These are phyloP conservation scores for Cactoblastis cactorum DNA, from an alignment of 2,888 invertebrate species.

Conservation along the genomic window DNA sequence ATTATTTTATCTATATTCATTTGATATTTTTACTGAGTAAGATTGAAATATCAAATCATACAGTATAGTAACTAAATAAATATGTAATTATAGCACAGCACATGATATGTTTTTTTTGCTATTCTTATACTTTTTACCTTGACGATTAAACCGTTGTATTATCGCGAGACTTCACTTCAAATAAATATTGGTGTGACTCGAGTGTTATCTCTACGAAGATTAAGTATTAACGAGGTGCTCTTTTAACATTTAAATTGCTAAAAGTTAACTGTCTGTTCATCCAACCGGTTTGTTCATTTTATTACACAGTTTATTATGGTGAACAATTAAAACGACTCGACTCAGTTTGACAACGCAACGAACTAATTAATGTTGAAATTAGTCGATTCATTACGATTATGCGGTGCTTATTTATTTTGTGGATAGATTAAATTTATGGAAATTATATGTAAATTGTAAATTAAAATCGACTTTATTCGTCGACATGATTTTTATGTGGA, in stretches of 20 bases:
- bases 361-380: conserved; percentile 30
- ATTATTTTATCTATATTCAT: too few species aligned
- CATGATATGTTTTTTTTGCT: too few species aligned
- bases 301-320: conserved; percentile 47
- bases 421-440: neutral
- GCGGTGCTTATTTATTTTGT: conserved; percentile 2
- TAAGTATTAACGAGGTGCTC: conserved; percentile 20
- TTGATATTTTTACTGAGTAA: too few species aligned
- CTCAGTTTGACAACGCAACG: conserved; percentile 37
- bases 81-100: too few species aligned
- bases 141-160: neutral
- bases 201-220: conserved; percentile 13
- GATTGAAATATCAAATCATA: too few species aligned
- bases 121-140: neutral
- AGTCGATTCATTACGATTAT: conserved; percentile 15
- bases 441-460: neutral
- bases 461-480: neutral
- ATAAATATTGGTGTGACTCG: conserved; percentile 8
- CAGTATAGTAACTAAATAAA: too few species aligned
- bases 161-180: neutral
- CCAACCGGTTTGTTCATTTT: conserved; percentile 33
- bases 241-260: conserved; percentile 21
- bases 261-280: conserved; percentile 16
- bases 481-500: neutral
- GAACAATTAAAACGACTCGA: conserved; percentile 49